Conservation (phyloP, 2,888 invertebrate species). For the Cantharis flavilabris region DNA sequence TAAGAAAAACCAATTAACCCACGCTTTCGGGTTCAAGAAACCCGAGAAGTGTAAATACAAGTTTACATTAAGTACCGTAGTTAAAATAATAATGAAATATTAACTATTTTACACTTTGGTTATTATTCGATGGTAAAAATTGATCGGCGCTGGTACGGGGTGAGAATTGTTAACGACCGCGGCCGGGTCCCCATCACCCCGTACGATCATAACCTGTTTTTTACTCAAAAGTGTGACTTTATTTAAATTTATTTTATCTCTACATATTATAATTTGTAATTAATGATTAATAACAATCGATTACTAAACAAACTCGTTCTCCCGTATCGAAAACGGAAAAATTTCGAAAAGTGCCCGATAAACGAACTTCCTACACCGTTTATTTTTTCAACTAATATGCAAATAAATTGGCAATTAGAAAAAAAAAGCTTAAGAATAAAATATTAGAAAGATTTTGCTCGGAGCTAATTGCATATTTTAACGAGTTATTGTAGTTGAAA, state of each 20-base stretch:
- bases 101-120: slow-evolving; percentile 23
- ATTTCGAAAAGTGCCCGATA: neutral
- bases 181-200: neutral
- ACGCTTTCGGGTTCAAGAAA: slow-evolving; percentile 29
- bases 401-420: slow-evolving; percentile 1
- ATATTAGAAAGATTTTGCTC: neutral
- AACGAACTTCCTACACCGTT: neutral
- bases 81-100: slow-evolving; percentile 29
- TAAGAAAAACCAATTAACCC: slow-evolving; percentile 6
- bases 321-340: neutral
- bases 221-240: neutral
- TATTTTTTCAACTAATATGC: neutral
- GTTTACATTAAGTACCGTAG: slow-evolving; percentile 30
- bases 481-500: neutral
- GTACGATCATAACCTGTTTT: neutral
- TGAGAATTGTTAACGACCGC: neutral
- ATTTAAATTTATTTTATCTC: neutral
- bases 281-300: slow-evolving; percentile 15
- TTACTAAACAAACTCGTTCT: neutral
- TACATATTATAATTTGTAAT: slow-evolving; percentile 4
- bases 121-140: slow-evolving; percentile 24
- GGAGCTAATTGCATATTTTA: neutral
- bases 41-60: slow-evolving; percentile 28
- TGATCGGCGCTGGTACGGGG: slow-evolving; percentile 15
- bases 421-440: neutral